phyloP scores from a whole-genome alignment of 64 coral and sea anemone species.

The Stichodactyla helianthus region DNA sequence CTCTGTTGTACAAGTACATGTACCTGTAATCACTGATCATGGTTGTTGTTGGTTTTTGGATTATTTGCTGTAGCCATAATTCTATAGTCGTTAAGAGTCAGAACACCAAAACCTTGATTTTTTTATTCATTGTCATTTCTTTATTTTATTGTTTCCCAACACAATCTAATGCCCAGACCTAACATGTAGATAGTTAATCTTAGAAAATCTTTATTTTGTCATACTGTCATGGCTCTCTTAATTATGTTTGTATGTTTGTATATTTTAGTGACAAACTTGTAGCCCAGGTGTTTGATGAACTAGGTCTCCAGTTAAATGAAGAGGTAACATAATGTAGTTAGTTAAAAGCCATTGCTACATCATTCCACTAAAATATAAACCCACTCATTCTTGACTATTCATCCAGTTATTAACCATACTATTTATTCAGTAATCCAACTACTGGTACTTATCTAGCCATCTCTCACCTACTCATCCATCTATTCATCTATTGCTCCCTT shows the following conservation, averaged over 20 bases:
- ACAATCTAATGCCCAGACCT: no score
- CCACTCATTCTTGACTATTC: background rate
- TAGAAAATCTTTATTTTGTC: background rate
- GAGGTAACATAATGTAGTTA: slow-evolving; percentile 55
- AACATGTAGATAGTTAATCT: no score
- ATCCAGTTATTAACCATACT: background rate
- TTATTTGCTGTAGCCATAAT: no score
- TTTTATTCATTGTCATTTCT: no score
- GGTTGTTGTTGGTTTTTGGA: no score
- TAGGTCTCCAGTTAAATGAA: slow-evolving; percentile 75
- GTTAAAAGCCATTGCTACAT: background rate
- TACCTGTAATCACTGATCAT: no score
- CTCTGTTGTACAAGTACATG: no score
- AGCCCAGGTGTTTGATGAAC: slow-evolving; percentile 91
- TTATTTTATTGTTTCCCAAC: no score
- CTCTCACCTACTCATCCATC: background rate
- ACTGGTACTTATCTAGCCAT: background rate
- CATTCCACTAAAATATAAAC: background rate
- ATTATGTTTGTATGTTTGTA: background rate
- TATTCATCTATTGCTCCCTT: background rate
- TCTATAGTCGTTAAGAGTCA: no score
- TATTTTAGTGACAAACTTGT: slow-evolving; percentile 83
- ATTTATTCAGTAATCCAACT: background rate
- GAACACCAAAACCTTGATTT: no score
- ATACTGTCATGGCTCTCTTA: no score